Base-by-base conservation (phyloP, 2,888 invertebrate species). In the Itoplectis maculator region DNA sequence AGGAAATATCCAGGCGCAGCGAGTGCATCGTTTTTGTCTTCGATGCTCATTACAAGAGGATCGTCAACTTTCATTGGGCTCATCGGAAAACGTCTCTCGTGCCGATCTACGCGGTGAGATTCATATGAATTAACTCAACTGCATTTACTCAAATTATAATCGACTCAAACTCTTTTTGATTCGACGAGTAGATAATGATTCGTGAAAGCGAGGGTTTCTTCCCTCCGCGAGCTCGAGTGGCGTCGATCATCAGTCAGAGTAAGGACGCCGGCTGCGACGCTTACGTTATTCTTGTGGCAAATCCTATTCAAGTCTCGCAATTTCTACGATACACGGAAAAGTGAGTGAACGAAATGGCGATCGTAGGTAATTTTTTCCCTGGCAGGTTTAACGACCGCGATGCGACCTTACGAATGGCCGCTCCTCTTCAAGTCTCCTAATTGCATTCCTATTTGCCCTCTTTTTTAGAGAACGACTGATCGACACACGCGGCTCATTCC, bases 301-400 rank as follows among this genome's bases (percentile, higher is more conserved):
- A 97, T 92, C 97, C 96, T 0, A 89, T 95, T 68, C 96, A 97
- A 93, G 94, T 95, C 0, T 93, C 95, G 0, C 93, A 96, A 80
- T 93, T 97, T 37, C 90, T 97, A n/a, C 93, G 93, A 87, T 97
- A 95, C 91, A 95, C 95, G 0, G 96, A 97, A 90, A 95, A 95
- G 95, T 95, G 91, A 86, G 86, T 75, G 35, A 29, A 29, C 2
- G 29, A 56, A 29, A 1, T n/a, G 13, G 47, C 13, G 15, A 20
- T 47, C 7, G 42, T 73, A n/a, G n/a, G 11, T 49, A 29, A 5
- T 29, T 29, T 29, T 5, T 29, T 29, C 29, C 29, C 29, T 29
- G 5, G 29, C 29, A 29, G 29, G 29, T 29, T 29, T 3, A 5
- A n/a, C n/a, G n/a, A n/a, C n/a, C n/a, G n/a, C n/a, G n/a, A n/a